Conservation (phyloP, 2,797 vertebrate genomes). For the Acanthiza pusilla region DNA sequence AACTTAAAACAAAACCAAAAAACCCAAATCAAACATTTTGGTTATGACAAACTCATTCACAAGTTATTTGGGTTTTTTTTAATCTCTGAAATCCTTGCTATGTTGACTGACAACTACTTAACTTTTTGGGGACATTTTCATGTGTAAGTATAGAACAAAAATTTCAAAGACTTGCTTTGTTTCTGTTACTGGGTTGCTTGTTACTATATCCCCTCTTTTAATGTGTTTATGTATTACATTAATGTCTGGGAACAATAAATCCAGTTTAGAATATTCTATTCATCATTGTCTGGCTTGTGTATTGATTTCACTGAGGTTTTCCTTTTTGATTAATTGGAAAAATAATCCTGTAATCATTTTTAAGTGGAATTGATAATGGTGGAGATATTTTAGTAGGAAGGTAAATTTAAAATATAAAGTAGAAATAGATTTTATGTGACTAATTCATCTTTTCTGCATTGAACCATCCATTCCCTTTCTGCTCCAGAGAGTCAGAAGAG, state of each 20-base stretch:
- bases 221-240: constrained; percentile 29
- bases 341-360: not conserved
- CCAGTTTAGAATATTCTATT: constrained; percentile 35
- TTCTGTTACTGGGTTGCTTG: constrained; percentile 34
- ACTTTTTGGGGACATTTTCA: constrained; percentile 17
- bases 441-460: not conserved
- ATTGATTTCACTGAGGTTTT: not conserved
- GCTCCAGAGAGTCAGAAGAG: not conserved
- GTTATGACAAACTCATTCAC: not conserved
- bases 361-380: not conserved
- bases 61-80: not conserved
- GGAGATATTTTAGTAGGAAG: not conserved
- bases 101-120: constrained; percentile 5
- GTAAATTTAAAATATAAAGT: not conserved
- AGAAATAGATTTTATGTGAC: not conserved
- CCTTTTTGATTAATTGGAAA: not conserved
- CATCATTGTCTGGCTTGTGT: not conserved
- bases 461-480: not conserved
- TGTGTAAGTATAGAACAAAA: not conserved
- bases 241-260: constrained; percentile 58
- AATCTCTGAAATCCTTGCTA: not conserved
- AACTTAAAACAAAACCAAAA: not conserved
- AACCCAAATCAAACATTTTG: not conserved
- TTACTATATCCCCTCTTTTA: constrained; percentile 28
- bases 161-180: not conserved